A percentile compares a stretch with the other conserved stretches of the same genome.
Evolutionary conservation across 2,797 vertebrate genomes (phyloP).

Genomic region (Spinibarbus caldwelli): DNA sequence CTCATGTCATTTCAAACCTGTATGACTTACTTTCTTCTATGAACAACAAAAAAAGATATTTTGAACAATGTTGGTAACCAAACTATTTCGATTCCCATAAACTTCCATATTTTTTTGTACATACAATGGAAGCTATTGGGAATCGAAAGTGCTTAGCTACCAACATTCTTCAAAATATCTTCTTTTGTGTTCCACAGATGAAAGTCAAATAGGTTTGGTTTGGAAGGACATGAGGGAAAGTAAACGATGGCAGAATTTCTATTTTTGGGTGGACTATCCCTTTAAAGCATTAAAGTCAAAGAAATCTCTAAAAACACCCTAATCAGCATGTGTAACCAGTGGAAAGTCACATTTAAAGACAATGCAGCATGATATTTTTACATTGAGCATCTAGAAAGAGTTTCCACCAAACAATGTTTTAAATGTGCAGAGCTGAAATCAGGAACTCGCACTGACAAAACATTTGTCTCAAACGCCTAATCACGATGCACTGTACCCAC

Average conservation of each 20-base stretch:
- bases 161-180: background rate
- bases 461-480: no score
- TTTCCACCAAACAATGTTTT: background rate
- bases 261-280: background rate
- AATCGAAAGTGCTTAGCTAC: background rate
- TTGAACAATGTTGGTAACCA: no score
- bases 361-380: background rate
- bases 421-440: background rate
- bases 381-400: background rate
- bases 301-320: background rate
- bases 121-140: background rate
- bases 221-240: background rate
- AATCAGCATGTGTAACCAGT: background rate
- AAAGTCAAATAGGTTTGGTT: background rate
- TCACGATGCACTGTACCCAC: background rate
- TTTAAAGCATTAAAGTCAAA: background rate
- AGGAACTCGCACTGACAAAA: background rate
- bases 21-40: background rate
- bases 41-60: background rate
- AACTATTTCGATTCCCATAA: no score
- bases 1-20: background rate
- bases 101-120: background rate
- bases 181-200: background rate
- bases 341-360: background rate
- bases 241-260: no score